Base-by-base conservation (phyloP, 2,888 invertebrate genomes). In the Apotomis turbidana region DNA sequence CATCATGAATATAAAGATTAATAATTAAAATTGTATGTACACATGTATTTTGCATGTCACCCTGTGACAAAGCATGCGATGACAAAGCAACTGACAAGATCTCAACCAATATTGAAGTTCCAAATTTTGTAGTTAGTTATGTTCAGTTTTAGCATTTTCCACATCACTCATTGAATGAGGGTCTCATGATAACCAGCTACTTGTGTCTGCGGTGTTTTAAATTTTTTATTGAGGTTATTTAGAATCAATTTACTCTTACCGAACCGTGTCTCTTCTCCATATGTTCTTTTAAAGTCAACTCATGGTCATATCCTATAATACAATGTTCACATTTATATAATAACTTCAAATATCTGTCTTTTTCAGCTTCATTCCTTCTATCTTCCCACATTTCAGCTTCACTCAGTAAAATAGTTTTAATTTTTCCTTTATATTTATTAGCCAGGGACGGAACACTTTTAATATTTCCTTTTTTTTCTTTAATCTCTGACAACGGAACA, bases 271-370 rank as follows among this genome's bases (percentile, higher is more conserved):
- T 80, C 10, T 84, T 87, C 27, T 86, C 81, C 52, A 83, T 79
- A 74, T 92, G 92, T 0, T 82, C 85, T 2, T 83, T 78, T 55
- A 87, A 78, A 0, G 83, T 88, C 5, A 79, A 54, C 38, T 91
- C 90, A 58, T 89, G 87, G 15, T 91, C 90, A 44, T 90, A 92
- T 0, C 87, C 91, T 0, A 83, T 82, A 0, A 91, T 82, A 68
- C 92, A 92, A 8, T 76, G 77, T 2, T 87, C 85, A 75, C 91
- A 92, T 75, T 88, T 89, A 54, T 78, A 90, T 0, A 89, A 88
- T 9, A 91, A 77, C 41, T 84, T 88, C 49, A 88, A 59, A 74
- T 87, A 92, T 0, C 80, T 79, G 6, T 80, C 81, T 2, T 82
- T 87, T 0, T 70, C 76, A 0, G 83, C 78, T 4, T 89, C 83